phyloP scores from a whole-genome alignment of 2,797 vertebrate species.

The Botia kubotai region DNA sequence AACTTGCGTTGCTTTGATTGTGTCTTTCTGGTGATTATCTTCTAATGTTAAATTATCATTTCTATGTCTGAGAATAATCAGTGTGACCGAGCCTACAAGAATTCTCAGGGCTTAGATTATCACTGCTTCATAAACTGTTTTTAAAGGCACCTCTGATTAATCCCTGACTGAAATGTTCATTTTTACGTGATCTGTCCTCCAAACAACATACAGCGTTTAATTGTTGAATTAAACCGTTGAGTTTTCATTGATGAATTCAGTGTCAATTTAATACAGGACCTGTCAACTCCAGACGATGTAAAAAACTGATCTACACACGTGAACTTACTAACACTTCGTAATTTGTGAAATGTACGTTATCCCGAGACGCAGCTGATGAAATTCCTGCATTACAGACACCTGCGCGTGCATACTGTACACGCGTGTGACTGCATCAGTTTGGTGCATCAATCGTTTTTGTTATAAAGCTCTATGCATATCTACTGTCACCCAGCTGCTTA shows the following conservation, averaged over 20 bases:
- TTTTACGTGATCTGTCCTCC: neutral
- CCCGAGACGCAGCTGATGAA: neutral
- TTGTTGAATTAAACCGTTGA: neutral
- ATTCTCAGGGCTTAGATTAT: neutral
- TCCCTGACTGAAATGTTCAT: neutral
- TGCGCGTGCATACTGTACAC: neutral
- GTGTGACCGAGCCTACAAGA: neutral
- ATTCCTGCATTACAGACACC: neutral
- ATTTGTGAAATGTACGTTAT: neutral
- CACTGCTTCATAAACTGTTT: neutral
- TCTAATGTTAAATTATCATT: neutral
- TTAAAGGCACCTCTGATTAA: neutral
- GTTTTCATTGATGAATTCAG: neutral
- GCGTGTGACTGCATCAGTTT: neutral
- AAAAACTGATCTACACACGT: neutral
- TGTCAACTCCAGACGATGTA: neutral
- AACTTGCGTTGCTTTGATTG: neutral
- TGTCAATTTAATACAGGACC: neutral
- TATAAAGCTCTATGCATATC: conserved; percentile 5
- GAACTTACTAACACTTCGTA: neutral
- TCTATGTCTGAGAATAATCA: neutral
- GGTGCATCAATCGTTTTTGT: neutral
- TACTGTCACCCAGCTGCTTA: conserved; percentile 19
- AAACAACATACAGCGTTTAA: neutral
- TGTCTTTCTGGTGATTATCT: neutral